Conservation (phyloP, 2,888 invertebrate species). For the Synergus japonicus region DNA sequence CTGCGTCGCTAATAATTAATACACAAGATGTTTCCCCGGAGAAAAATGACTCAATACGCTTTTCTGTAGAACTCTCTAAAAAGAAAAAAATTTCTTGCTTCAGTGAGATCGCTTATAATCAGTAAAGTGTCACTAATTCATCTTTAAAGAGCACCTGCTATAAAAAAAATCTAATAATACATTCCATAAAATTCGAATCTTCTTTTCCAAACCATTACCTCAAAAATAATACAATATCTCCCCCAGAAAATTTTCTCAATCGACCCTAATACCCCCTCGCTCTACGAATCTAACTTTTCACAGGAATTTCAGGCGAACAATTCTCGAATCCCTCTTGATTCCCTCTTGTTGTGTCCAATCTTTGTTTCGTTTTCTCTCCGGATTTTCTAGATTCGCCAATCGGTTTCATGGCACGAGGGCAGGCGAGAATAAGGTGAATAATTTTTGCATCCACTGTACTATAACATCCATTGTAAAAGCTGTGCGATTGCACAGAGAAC, state of each 20-base stretch:
- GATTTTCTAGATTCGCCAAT: conserved; percentile 14
- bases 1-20: neutral
- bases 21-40: neutral
- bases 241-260: neutral
- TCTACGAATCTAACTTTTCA: neutral
- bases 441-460: conserved; percentile 62
- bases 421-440: conserved; percentile 49
- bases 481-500: conserved; percentile 42
- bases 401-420: conserved; percentile 17
- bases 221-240: neutral
- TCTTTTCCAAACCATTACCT: neutral
- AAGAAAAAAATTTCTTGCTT: too few relatives aligned
- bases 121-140: neutral
- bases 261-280: neutral
- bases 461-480: conserved; percentile 53
- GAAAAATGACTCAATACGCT: too few relatives aligned
- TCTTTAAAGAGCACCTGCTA: neutral
- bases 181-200: neutral
- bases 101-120: neutral
- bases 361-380: conserved; percentile 23
- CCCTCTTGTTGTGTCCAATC: neutral
- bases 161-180: neutral
- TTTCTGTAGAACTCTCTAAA: too few relatives aligned
- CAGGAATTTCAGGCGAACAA: neutral
- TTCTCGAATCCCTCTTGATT: conserved; percentile 16